Percentiles rank a stretch among this genome's conserved stretches.
Evolutionary conservation across 2,888 invertebrate genomes (phyloP).

Genomic region (Orthosia incerta): DNA sequence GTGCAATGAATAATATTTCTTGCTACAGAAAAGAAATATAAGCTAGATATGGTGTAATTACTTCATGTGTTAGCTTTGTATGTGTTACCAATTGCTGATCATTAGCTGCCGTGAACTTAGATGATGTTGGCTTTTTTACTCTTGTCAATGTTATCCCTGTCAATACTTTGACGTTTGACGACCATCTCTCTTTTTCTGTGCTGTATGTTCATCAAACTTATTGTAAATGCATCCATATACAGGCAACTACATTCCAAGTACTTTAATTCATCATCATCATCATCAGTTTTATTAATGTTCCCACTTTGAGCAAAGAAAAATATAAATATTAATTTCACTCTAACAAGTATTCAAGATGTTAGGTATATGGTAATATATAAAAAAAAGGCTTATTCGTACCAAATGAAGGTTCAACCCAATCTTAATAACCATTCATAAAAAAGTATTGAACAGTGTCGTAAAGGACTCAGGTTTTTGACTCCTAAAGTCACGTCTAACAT

Average conservation of each 20-base stretch:
- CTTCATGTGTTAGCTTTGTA: slow-evolving; percentile 31
- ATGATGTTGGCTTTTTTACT: slow-evolving; percentile 14
- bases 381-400: slow-evolving; percentile 19
- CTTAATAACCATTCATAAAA: slow-evolving; percentile 38
- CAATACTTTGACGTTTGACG: slow-evolving; percentile 11
- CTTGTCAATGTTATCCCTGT: slow-evolving; percentile 9
- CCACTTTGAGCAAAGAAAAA: background rate
- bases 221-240: background rate
- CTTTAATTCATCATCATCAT: no score
- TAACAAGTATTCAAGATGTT: background rate
- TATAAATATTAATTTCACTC: background rate
- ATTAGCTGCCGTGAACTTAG: slow-evolving; percentile 21
- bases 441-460: slow-evolving; percentile 34
- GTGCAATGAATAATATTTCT: slow-evolving; percentile 46
- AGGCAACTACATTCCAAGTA: background rate
- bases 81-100: slow-evolving; percentile 38
- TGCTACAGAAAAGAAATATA: slow-evolving; percentile 40
- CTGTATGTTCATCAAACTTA: background rate
- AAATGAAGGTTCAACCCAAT: slow-evolving; percentile 13
- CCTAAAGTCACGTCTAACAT: slow-evolving; percentile 28
- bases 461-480: slow-evolving; percentile 38
- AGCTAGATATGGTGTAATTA: slow-evolving; percentile 56
- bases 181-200: slow-evolving; percentile 1
- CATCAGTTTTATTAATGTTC: no score
- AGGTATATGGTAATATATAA: background rate